A percentile compares a stretch with the other conserved stretches of the same genome.
phyloP scores from a whole-genome alignment of 2,888 invertebrate genomes.

The Chloromyia formosa region DNA sequence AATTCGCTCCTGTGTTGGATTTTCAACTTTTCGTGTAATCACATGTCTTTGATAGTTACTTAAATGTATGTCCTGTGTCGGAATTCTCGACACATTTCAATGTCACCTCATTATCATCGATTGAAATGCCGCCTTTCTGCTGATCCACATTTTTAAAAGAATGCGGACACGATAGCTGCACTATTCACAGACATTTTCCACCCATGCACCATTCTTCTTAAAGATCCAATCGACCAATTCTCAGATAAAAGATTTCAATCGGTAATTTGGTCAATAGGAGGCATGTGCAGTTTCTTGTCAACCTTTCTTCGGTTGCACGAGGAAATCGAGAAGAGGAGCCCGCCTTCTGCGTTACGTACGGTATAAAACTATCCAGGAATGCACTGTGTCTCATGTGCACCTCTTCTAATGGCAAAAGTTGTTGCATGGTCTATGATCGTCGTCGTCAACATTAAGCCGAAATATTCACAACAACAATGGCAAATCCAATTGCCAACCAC shows the following conservation, averaged over 20 bases:
- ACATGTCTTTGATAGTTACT: too few species aligned
- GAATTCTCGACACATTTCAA: too few species aligned
- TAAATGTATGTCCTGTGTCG: too few species aligned
- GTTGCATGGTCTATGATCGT: background rate
- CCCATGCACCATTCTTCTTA: background rate
- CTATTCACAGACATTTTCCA: background rate
- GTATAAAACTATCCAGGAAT: background rate
- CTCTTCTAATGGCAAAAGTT: background rate
- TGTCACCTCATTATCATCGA: too few species aligned
- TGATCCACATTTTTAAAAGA: too few species aligned
- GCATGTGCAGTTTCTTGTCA: constrained; percentile 6
- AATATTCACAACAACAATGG: background rate
- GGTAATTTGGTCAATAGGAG: background rate
- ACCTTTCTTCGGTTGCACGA: background rate
- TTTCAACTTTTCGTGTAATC: too few species aligned
- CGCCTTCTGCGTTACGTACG: background rate
- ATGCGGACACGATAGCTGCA: background rate
- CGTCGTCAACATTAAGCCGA: too few species aligned
- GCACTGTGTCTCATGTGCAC: background rate
- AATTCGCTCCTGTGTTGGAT: too few species aligned
- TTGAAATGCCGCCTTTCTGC: too few species aligned
- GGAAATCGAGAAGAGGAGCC: background rate
- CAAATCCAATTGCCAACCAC: background rate
- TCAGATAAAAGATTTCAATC: constrained; percentile 4
- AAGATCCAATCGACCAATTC: too few species aligned